A percentile compares a stretch with the other conserved stretches of the same genome.
Conservation (phyloP, 2,888 invertebrate species). For the Plusia festucae region DNA sequence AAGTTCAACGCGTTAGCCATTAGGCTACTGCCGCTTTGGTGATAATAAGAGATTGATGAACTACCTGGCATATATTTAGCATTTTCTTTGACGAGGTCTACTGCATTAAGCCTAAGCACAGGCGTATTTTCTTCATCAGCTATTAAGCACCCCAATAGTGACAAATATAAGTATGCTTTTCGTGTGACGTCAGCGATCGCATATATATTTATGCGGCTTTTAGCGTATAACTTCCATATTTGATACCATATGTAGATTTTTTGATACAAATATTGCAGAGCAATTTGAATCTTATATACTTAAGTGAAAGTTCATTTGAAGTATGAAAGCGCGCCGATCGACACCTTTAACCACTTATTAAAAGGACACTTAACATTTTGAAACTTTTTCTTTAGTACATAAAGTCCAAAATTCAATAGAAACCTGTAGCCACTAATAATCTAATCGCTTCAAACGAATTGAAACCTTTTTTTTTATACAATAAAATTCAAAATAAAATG, state of each 20-base stretch:
- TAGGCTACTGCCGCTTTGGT: too few relatives aligned
- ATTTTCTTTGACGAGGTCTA: too few relatives aligned
- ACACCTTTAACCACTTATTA: too few relatives aligned
- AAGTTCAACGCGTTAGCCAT: too few relatives aligned
- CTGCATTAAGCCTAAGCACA: too few relatives aligned
- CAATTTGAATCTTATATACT: not conserved
- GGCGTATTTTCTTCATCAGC: too few relatives aligned
- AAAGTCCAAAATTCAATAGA: too few relatives aligned
- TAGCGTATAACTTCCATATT: not conserved
- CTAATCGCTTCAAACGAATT: not conserved
- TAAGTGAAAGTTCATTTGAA: not conserved
- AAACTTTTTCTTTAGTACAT: too few relatives aligned
- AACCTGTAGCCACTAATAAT: too few relatives aligned
- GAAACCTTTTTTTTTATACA: not conserved
- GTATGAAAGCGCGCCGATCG: not conserved
- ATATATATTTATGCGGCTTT: not conserved
- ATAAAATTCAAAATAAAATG: slow-evolving; percentile 4
- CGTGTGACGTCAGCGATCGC: not conserved
- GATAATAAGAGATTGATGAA: too few relatives aligned
- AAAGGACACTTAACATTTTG: too few relatives aligned
- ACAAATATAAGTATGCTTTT: not conserved
- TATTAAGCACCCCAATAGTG: not conserved
- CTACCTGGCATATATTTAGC: too few relatives aligned
- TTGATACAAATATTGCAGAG: not conserved
- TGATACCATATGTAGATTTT: not conserved